A percentile compares a stretch with the other conserved stretches of the same genome.
Evolutionary conservation across 2,888 invertebrate species (phyloP).

Genomic region (Idaea dimidiata): DNA sequence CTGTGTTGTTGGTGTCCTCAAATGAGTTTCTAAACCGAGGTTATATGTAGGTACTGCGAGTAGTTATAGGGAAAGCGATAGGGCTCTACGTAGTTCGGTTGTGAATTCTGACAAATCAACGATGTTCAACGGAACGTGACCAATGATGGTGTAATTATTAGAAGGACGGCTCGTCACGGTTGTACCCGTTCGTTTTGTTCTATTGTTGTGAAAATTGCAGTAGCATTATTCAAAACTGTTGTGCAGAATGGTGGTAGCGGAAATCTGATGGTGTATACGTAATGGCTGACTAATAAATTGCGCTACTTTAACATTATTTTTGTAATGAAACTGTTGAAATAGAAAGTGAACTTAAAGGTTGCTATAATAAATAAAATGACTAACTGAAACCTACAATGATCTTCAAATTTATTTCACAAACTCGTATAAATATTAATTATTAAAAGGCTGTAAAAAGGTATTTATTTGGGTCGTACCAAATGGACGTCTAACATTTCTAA

Average conservation of each 20-base stretch:
- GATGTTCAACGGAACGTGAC: slow-evolving; percentile 50
- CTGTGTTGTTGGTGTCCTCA: too few species aligned
- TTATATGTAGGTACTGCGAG: neutral
- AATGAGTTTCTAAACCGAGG: too few species aligned
- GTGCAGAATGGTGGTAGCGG: slow-evolving; percentile 2
- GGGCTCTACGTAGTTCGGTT: slow-evolving; percentile 42
- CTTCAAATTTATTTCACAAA: too few species aligned
- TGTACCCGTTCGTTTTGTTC: slow-evolving; percentile 26
- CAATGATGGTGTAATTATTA: slow-evolving; percentile 36
- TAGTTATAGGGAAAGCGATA: slow-evolving; percentile 25
- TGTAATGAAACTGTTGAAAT: neutral
- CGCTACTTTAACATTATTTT: neutral
- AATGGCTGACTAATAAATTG: neutral
- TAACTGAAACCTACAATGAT: too few species aligned
- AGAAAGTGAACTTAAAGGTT: neutral
- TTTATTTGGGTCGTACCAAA: too few species aligned
- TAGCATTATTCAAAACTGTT: slow-evolving; percentile 16
- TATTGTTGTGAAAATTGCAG: slow-evolving; percentile 23
- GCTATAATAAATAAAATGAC: too few species aligned
- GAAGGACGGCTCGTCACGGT: slow-evolving; percentile 32
- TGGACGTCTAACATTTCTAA: neutral
- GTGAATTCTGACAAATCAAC: slow-evolving; percentile 36
- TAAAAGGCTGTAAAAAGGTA: too few species aligned
- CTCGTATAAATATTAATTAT: too few species aligned
- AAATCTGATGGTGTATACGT: neutral